Evolutionary conservation across 2,113 vertebrate species (phyloP).

Genomic region (Dipodomys stephensi): DNA sequence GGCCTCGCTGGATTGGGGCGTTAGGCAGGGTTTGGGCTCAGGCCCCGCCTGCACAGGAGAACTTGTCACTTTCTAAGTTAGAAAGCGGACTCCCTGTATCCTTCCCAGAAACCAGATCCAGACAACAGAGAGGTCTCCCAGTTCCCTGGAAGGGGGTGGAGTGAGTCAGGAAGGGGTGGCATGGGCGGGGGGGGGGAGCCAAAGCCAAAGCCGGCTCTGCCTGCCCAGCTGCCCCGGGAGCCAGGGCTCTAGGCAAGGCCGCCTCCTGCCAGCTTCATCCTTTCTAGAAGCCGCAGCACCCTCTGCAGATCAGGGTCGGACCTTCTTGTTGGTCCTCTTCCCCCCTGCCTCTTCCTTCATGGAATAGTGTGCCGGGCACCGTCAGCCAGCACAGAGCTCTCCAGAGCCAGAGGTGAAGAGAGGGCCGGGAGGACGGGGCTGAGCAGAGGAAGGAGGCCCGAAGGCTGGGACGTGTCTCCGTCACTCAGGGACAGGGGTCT

Average conservation of each 20-base stretch:
- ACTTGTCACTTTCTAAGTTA: constrained; percentile 13
- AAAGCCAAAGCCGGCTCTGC: too few relatives aligned
- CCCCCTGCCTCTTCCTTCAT: neutral
- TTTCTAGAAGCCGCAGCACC: constrained; percentile 19
- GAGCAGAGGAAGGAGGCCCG: neutral
- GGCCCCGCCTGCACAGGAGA: neutral
- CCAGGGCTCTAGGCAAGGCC: constrained; percentile 23
- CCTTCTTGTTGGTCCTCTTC: neutral
- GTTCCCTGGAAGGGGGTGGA: constrained; percentile 50
- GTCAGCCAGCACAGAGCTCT: neutral
- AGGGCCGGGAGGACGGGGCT: neutral
- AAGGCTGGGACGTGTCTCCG: neutral
- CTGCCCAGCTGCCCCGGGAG: too few relatives aligned
- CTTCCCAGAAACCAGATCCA: constrained; percentile 54
- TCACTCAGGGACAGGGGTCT: neutral
- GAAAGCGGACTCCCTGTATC: constrained; percentile 33
- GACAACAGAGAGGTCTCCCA: constrained; percentile 39
- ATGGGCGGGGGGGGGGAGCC: too few relatives aligned
- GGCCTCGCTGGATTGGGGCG: too few relatives aligned
- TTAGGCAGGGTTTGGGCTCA: neutral
- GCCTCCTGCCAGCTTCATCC: neutral
- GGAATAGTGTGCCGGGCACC: neutral
- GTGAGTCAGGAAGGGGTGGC: constrained; percentile 37
- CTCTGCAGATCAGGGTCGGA: neutral
- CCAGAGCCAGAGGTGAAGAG: neutral